Conservation (phyloP, 1,140 invertebrate genomes). For the Pseudachorutes palmiensis region DNA sequence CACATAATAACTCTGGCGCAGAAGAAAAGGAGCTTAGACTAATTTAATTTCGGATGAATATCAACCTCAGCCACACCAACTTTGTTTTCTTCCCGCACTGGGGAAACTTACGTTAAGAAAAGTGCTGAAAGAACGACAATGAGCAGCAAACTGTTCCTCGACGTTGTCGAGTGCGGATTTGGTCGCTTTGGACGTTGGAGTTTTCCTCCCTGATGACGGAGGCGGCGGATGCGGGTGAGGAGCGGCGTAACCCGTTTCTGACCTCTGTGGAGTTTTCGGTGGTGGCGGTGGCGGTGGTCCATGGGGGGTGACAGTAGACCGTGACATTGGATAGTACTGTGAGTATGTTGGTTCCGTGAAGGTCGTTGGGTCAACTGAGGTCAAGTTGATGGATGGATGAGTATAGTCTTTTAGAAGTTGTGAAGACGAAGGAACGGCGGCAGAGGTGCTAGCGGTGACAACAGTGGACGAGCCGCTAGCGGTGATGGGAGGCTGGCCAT, state of each 20-base stretch:
- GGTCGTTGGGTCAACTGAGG: conserved; percentile 33
- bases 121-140: conserved; percentile 56
- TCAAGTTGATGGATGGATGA: conserved; percentile 33
- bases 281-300: conserved; percentile 23
- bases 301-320: conserved; percentile 32
- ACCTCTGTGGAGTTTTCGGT: conserved; percentile 20
- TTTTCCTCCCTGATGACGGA: conserved; percentile 31
- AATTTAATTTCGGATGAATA: too few relatives aligned
- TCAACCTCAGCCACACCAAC: too few relatives aligned
- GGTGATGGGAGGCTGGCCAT: background rate
- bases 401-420: conserved; percentile 36
- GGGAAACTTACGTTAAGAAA: conserved; percentile 52
- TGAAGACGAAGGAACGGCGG: conserved; percentile 21
- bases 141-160: conserved; percentile 56
- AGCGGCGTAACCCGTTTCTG: conserved; percentile 28
- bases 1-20: too few relatives aligned
- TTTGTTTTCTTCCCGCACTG: too few relatives aligned
- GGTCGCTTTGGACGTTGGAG: conserved; percentile 32
- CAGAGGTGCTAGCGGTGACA: conserved; percentile 13
- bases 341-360: conserved; percentile 37
- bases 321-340: conserved; percentile 38
- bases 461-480: conserved; percentile 31
- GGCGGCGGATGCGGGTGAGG: conserved; percentile 14
- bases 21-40: too few relatives aligned
- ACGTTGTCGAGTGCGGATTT: conserved; percentile 46